phyloP scores from a whole-genome alignment of 2,113 vertebrate genomes.

The Equus przewalskii region DNA sequence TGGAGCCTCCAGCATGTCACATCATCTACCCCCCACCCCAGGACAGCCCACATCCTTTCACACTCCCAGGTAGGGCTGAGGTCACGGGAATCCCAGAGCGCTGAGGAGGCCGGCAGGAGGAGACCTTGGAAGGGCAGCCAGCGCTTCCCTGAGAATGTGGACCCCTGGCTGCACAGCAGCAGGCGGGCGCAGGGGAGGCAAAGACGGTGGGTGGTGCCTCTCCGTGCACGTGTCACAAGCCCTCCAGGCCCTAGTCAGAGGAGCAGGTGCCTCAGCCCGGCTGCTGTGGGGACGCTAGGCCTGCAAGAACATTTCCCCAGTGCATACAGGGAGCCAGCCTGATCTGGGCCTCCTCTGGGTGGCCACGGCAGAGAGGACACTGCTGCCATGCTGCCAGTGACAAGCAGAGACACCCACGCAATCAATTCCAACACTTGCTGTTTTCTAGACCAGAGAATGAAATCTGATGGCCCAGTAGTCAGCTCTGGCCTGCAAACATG shows the following conservation, averaged over 20 bases:
- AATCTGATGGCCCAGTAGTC: background rate
- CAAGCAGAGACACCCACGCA: background rate
- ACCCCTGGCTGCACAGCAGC: background rate
- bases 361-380: background rate
- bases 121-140: background rate
- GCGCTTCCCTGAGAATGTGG: background rate
- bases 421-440: too few relatives aligned
- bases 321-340: background rate
- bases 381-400: background rate
- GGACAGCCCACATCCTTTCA: background rate
- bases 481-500: background rate
- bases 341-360: background rate
- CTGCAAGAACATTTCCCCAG: background rate
- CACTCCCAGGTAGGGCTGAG: background rate
- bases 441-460: background rate
- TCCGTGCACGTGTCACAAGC: rapidly evolving
- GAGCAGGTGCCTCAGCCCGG: background rate
- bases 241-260: background rate
- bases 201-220: background rate
- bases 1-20: background rate
- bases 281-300: background rate
- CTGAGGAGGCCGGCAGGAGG: background rate
- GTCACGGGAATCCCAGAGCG: background rate
- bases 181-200: rapidly evolving
- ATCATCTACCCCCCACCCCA: background rate